Conservation (phyloP, 2,113 vertebrate genomes). For the Oriolus oriolus region DNA sequence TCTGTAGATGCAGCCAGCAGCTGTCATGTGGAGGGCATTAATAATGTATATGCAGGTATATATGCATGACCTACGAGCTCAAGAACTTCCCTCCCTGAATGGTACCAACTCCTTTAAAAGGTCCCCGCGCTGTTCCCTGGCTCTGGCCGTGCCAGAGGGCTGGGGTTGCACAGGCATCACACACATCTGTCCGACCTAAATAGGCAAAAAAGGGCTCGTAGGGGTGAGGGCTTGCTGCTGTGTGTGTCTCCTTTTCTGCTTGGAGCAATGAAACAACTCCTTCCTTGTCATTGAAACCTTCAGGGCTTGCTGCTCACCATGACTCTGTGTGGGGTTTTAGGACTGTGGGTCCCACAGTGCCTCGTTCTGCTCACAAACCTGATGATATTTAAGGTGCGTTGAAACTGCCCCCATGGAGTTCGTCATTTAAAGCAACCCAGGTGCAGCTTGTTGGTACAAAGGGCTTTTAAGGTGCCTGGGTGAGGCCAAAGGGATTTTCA, state of each 20-base stretch:
- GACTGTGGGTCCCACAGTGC: neutral
- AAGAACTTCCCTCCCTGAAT: neutral
- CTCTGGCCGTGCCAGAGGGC: neutral
- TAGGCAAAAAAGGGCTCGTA: neutral
- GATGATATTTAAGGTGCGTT: neutral
- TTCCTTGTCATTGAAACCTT: neutral
- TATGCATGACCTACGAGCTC: neutral
- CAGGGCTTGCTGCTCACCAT: neutral
- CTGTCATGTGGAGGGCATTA: conserved; percentile 3
- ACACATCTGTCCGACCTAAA: fast-evolving
- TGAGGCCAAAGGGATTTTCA: neutral
- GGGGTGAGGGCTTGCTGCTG: neutral
- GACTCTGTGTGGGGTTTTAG: neutral
- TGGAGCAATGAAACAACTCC: neutral
- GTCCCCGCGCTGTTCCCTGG: neutral
- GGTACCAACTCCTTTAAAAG: neutral
- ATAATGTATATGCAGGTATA: neutral
- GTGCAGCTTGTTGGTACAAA: neutral
- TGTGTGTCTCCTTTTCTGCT: neutral
- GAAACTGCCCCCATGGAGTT: neutral
- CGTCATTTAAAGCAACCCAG: neutral
- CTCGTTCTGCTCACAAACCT: neutral
- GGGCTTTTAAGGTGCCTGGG: neutral
- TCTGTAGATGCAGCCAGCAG: conserved; percentile 3
- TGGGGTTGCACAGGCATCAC: neutral